phyloP scores from a whole-genome alignment of 2,797 vertebrate genomes.

The Ciconia nigra region DNA sequence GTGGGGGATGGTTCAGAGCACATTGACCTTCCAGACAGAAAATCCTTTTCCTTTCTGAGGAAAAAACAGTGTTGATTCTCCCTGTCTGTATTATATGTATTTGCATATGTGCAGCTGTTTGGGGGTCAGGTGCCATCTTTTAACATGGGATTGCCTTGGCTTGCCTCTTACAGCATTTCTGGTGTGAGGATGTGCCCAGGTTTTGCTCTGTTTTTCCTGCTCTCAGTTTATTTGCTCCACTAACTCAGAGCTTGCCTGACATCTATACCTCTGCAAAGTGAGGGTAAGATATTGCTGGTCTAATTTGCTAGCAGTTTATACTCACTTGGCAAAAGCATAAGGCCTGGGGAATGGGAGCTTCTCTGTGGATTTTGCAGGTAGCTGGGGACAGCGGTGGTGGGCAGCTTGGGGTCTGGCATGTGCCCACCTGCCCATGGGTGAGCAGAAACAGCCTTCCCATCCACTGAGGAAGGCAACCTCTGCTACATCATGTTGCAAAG shows the following conservation, averaged over 20 bases:
- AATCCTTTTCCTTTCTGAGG: background rate
- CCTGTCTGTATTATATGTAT: background rate
- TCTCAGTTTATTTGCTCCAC: background rate
- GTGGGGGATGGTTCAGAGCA: background rate
- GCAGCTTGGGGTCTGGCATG: accelerated
- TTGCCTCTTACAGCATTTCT: background rate
- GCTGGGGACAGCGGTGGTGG: accelerated
- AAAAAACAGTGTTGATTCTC: background rate
- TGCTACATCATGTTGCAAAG: background rate
- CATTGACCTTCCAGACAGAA: background rate
- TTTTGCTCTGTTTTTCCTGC: background rate
- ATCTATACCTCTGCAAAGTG: background rate
- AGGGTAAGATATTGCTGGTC: background rate
- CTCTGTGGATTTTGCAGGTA: background rate
- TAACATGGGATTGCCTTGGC: background rate
- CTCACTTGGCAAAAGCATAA: background rate
- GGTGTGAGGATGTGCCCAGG: background rate
- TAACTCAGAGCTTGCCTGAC: background rate
- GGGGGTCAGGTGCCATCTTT: background rate
- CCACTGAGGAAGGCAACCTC: background rate
- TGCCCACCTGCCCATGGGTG: background rate
- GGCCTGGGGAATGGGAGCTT: background rate
- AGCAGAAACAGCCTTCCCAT: background rate
- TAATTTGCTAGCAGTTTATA: background rate
- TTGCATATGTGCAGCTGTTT: background rate